These are phyloP conservation scores for Dasypolia templi DNA, from an alignment of 2,888 invertebrate genomes.

Conservation along the genomic window DNA sequence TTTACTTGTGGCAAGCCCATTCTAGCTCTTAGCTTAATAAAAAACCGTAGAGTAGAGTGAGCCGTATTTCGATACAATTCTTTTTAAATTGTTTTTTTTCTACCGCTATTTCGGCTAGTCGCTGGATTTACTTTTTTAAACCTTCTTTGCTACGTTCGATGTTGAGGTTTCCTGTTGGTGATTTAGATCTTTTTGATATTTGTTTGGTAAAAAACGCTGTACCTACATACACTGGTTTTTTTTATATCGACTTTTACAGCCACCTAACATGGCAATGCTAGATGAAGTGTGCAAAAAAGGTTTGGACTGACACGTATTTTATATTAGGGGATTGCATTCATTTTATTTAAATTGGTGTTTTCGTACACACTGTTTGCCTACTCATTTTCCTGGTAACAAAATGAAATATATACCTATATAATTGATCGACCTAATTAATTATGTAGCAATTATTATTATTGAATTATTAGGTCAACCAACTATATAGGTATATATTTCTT, in stretches of 20 bases:
- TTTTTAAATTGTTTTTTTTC: slow-evolving; percentile 36
- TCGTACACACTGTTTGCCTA: no score
- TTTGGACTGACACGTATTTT: background rate
- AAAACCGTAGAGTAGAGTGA: slow-evolving; percentile 41
- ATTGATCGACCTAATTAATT: no score
- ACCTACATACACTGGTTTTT: background rate
- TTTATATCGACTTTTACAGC: background rate
- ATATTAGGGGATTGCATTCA: background rate
- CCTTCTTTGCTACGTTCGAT: slow-evolving; percentile 18
- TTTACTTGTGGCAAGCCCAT: slow-evolving; percentile 1
- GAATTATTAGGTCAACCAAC: no score
- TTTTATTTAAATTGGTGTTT: background rate
- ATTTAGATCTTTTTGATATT: background rate
- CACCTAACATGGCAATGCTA: background rate
- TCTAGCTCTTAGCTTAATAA: slow-evolving; percentile 40
- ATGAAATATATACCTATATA: background rate
- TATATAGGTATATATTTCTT: background rate
- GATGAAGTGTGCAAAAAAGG: background rate
- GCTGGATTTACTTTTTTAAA: slow-evolving; percentile 26
- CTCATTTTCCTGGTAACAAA: background rate
- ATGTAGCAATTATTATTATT: no score
- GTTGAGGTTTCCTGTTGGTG: background rate
- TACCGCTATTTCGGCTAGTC: slow-evolving; percentile 27
- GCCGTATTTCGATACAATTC: slow-evolving; percentile 17
- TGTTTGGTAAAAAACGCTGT: background rate